Conservation (phyloP, 2,113 vertebrate species). For the Sinocyclocheilus anophthalmus region DNA sequence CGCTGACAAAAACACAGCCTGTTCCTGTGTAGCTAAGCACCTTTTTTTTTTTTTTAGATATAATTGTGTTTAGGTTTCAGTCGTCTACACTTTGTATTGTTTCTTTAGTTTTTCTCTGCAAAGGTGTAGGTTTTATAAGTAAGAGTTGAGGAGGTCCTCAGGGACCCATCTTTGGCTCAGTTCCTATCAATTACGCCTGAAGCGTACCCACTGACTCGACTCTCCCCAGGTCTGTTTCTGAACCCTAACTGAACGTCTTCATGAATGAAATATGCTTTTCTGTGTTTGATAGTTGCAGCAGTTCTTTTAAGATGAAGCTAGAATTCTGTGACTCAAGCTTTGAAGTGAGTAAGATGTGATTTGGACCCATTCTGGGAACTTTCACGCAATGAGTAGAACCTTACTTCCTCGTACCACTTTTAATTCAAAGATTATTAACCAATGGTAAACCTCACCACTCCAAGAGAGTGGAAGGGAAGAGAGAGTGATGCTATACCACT, state of each 20-base stretch:
- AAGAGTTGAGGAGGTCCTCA: slow-evolving; percentile 33
- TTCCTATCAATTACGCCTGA: slow-evolving; percentile 77
- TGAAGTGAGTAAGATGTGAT: slow-evolving; percentile 17
- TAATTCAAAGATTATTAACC: slow-evolving; percentile 4
- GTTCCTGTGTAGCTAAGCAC: background rate
- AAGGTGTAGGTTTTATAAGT: slow-evolving; percentile 42
- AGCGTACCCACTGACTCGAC: slow-evolving; percentile 73
- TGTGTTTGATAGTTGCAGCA: slow-evolving; percentile 68
- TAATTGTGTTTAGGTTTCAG: slow-evolving; percentile 28
- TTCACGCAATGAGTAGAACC: background rate
- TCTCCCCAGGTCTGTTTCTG: slow-evolving; percentile 68
- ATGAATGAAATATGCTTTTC: slow-evolving; percentile 78
- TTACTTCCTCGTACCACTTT: background rate
- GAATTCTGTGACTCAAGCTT: background rate
- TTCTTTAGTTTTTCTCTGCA: slow-evolving; percentile 22
- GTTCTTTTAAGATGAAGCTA: slow-evolving; percentile 28
- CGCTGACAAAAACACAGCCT: background rate
- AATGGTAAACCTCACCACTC: background rate
- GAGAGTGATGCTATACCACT: background rate
- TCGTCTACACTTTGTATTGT: background rate
- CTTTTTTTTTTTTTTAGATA: slow-evolving; percentile 17
- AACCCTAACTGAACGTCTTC: slow-evolving; percentile 72
- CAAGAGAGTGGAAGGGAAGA: background rate
- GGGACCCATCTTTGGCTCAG: slow-evolving; percentile 62
- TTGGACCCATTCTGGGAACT: slow-evolving; percentile 25